Evolutionary conservation across 2,797 vertebrate species (phyloP), one percentile per base, ranked within the genome.

Genomic region (Phylloscopus collybita): DNA sequence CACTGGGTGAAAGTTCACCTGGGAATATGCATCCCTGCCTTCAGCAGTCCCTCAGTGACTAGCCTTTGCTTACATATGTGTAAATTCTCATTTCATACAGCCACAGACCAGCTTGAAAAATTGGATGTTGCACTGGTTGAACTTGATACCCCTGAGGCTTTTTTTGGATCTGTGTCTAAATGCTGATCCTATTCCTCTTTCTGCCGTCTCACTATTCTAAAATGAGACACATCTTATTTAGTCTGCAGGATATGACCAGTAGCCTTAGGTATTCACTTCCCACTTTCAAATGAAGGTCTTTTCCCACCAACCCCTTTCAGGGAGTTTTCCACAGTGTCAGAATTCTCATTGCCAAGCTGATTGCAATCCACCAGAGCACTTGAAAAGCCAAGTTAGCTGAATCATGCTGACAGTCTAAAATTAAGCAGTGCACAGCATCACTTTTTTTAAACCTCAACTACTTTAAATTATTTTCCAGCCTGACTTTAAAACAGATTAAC

Each of bases 331-430:
- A 0, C 59, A 32, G 17, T 53, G 67, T 87, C 69, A 74, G 60
- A 57, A 93, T 10, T 32, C 53, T 78, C 32, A 30, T 14, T 38
- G 29, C 50, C 81, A 72, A 72, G 32, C 75, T 90, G 89, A 89
- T 59, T 96, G 66, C 65, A 79, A 72, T 72, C 62, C 88, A 42
- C 50, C 36, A 51, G 57, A 71, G 53, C 1, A 1, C 65, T 91
- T 81, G 74, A 88, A 90, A 92, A 87, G 81, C 56, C 78, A 82
- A 19, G 16, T 56, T 78, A 83, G 86, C 81, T 95, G 95, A 95
- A 90, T 97, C 84, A 96, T 8, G 10, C 61, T 49, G 69, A 49
- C 83, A 89, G 75, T 67, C 81, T 93, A 91, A 84, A 96, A 96
- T 95, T 71, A 95, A 74, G 79, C 71, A 67, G 45, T 36, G 32